Evolutionary conservation across 2,888 invertebrate genomes (phyloP).

Genomic region (Mesorhabditis belari): DNA sequence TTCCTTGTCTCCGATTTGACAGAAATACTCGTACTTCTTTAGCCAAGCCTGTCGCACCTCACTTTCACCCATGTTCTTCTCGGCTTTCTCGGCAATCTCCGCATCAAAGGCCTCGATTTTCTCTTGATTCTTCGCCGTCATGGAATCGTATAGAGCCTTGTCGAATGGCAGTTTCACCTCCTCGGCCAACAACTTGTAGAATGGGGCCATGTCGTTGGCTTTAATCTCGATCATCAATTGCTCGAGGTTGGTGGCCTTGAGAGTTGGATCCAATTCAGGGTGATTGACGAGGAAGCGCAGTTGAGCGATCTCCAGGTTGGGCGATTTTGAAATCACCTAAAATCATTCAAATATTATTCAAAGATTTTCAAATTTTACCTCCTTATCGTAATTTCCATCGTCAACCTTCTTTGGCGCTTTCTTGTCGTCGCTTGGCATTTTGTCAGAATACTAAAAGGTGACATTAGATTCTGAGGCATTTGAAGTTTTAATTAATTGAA

Average conservation of each 20-base stretch:
- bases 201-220: conserved; percentile 49
- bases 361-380: conserved; percentile 4
- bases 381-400: conserved; percentile 25
- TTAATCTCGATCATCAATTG: conserved; percentile 33
- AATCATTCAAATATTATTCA: conserved; percentile 2
- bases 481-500: too few relatives aligned
- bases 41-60: conserved; percentile 77
- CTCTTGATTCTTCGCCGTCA: conserved; percentile 69
- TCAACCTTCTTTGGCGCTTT: conserved; percentile 9
- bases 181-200: conserved; percentile 65
- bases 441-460: too few relatives aligned
- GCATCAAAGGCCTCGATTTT: conserved; percentile 70
- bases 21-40: conserved; percentile 76
- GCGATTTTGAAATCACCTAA: conserved; percentile 43
- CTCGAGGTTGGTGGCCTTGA: conserved; percentile 26
- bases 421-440: neutral
- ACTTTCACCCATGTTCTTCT: conserved; percentile 78
- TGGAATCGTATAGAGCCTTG: conserved; percentile 57
- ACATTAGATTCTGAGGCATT: neutral
- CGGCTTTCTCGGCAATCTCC: conserved; percentile 81
- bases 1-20: conserved; percentile 75
- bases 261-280: conserved; percentile 27
- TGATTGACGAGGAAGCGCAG: conserved; percentile 38
- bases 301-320: conserved; percentile 48
- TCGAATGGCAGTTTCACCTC: conserved; percentile 71